Percentiles rank a stretch among this genome's conserved stretches.
Conservation (phyloP, 2,888 invertebrate species). For the Neoaliturus tenellus region DNA sequence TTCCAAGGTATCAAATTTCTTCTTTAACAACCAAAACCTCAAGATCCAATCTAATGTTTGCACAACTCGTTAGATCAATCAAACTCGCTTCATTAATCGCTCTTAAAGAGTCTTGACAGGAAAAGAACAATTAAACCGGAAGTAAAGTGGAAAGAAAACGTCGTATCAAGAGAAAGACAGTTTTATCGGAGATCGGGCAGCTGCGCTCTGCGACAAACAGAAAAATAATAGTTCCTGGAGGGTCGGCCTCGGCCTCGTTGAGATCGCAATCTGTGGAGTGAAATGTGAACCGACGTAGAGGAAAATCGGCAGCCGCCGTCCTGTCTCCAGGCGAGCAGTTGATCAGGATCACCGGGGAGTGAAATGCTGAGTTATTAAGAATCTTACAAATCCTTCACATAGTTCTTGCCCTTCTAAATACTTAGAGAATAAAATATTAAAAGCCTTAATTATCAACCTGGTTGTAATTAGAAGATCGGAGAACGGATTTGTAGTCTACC, state of each 20-base stretch:
- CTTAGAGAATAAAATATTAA: too few relatives aligned
- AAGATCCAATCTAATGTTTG: too few relatives aligned
- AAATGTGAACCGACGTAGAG: neutral
- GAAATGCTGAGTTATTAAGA: too few relatives aligned
- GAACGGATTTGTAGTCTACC: too few relatives aligned
- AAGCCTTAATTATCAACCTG: too few relatives aligned
- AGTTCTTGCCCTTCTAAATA: too few relatives aligned
- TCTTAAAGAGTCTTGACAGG: neutral
- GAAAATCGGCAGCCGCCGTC: neutral
- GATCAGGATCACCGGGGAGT: too few relatives aligned
- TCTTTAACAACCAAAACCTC: too few relatives aligned
- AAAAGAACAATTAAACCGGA: constrained; percentile 20
- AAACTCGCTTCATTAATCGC: neutral
- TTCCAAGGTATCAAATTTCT: too few relatives aligned
- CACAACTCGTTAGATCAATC: too few relatives aligned
- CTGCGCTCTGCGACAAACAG: neutral
- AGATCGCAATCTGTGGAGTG: constrained; percentile 13
- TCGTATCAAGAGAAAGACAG: neutral
- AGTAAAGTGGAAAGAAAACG: neutral
- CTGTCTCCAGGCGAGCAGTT: neutral
- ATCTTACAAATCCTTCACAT: too few relatives aligned
- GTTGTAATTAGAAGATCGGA: too few relatives aligned
- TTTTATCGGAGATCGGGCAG: constrained; percentile 13
- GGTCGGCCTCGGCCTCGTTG: neutral
- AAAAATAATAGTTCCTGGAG: constrained; percentile 6